phyloP scores from a whole-genome alignment of 2,888 invertebrate species.

The Cheilosia vulpina region DNA sequence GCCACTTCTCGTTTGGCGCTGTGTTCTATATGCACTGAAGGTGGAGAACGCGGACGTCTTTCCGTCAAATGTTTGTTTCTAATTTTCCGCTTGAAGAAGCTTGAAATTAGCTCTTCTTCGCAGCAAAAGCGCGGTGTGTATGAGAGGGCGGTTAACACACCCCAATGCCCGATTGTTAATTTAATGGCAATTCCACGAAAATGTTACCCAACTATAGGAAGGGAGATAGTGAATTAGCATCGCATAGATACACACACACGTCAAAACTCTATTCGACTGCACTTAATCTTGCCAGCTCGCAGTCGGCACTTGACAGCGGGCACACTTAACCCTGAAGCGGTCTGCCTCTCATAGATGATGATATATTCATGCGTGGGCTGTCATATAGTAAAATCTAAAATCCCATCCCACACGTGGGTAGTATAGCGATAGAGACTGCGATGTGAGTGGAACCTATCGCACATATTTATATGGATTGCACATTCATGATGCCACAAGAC shows the following conservation, averaged over 20 bases:
- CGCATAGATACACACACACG: conserved; percentile 30
- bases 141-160: conserved; percentile 49
- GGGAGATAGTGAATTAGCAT: conserved; percentile 64
- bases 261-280: conserved; percentile 59
- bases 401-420: conserved; percentile 32
- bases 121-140: conserved; percentile 9
- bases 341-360: conserved; percentile 34
- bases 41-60: conserved; percentile 40
- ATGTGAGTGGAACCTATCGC: conserved; percentile 15
- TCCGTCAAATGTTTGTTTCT: conserved; percentile 71
- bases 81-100: conserved; percentile 72
- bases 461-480: background rate
- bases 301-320: conserved; percentile 68
- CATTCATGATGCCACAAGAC: conserved; percentile 37
- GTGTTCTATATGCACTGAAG: conserved; percentile 21
- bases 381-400: conserved; percentile 8
- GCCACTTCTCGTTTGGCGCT: conserved; percentile 40
- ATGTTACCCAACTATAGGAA: conserved; percentile 26
- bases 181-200: conserved; percentile 71
- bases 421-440: background rate
- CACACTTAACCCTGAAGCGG: conserved; percentile 69
- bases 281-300: conserved; percentile 58
- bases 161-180: conserved; percentile 61
- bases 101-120: conserved; percentile 46
- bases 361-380: conserved; percentile 64